Conservation (phyloP, 2,113 vertebrate species). For the Platycercus adscitus region DNA sequence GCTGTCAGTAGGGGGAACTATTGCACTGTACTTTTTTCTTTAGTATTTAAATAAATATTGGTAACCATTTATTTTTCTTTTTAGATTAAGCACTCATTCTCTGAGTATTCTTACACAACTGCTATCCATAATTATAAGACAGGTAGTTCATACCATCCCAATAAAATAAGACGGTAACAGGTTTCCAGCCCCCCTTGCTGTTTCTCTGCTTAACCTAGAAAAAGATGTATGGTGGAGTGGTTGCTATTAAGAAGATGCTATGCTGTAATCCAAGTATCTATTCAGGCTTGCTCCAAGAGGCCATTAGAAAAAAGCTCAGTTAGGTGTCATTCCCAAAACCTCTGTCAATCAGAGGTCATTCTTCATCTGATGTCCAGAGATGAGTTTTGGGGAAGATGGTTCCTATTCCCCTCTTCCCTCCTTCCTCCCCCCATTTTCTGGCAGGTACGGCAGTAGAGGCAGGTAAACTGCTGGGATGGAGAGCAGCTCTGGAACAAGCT, state of each 20-base stretch:
- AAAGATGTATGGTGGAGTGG: background rate
- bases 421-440: background rate
- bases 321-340: background rate
- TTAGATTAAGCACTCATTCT: background rate
- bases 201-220: background rate
- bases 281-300: background rate
- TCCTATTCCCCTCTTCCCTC: background rate
- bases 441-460: background rate
- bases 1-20: constrained; percentile 63
- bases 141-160: background rate
- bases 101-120: background rate
- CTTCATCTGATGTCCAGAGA: background rate
- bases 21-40: constrained; percentile 32
- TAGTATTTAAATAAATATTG: background rate
- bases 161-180: background rate
- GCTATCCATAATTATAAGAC: background rate
- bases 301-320: background rate
- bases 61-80: background rate
- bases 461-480: background rate
- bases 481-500: background rate
- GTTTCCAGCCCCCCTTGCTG: background rate
- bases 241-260: background rate
- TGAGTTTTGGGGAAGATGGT: background rate
- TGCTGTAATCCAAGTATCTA: background rate
- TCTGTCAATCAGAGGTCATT: background rate